Percentiles rank a stretch among this genome's conserved stretches.
Conservation (phyloP, 2,888 invertebrate species). For the Parnassius apollo region DNA sequence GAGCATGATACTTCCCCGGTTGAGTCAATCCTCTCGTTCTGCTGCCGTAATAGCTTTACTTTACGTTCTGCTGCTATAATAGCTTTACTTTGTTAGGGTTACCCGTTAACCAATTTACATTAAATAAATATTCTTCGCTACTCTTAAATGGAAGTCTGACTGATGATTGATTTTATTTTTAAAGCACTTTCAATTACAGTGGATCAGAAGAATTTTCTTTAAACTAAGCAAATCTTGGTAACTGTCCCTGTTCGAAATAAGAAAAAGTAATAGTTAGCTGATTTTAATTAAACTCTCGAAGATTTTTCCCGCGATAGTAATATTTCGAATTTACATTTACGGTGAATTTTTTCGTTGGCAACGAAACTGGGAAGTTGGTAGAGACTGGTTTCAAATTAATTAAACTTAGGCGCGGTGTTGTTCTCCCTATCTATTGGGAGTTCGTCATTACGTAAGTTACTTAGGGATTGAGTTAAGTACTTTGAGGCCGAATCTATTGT, state of each 20-base stretch:
- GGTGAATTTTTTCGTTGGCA: constrained; percentile 1
- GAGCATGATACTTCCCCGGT: too few relatives aligned
- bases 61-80: too few relatives aligned
- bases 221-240: neutral
- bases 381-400: constrained; percentile 49
- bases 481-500: constrained; percentile 53
- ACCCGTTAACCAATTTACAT: too few relatives aligned
- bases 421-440: constrained; percentile 44
- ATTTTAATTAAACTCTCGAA: constrained; percentile 14
- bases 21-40: too few relatives aligned
- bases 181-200: neutral
- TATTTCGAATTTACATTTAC: neutral
- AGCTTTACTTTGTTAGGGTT: too few relatives aligned
- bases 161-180: neutral
- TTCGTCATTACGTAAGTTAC: constrained; percentile 53
- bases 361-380: constrained; percentile 15
- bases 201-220: neutral
- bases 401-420: constrained; percentile 48
- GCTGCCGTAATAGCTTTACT: too few relatives aligned
- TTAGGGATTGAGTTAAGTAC: constrained; percentile 52
- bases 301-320: constrained; percentile 9
- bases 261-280: constrained; percentile 5
- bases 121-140: too few relatives aligned
- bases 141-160: too few relatives aligned
- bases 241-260: constrained; percentile 1